Base-by-base conservation (phyloP, 2,113 vertebrate genomes). In the Heterocephalus glaber region DNA sequence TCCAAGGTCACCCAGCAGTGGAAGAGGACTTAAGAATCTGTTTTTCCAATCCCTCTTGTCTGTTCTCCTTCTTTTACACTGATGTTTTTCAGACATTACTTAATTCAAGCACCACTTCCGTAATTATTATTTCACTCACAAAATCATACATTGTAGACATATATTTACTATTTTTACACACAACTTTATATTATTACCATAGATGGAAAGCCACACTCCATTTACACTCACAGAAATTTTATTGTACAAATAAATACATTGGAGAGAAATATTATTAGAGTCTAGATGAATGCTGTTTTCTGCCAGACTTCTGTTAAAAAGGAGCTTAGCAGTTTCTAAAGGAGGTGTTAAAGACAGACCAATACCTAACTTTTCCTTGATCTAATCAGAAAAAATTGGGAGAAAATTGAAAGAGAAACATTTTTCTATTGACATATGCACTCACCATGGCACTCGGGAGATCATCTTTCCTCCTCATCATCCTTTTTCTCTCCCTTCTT, bases 401-500 rank as follows among this genome's bases (percentile, higher is more conserved):
- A 24, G 47, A 86, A 61, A 81, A 86, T 2, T 0, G 4, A 82
- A 38, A 47, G 24, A 68, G 20, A 20, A 33, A 4, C 24, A 26
- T 33, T 63, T 20, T 35, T 66, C 63, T 3, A n/a, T 10, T 16
- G 66, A 17, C 41, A 44, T 24, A 8, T 2, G 7, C 1, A 0
- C 1, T 19, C 14, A 1, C 74, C 19, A 5, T 1, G 41, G 72
- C 1, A 3, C 58, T 41, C 56, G 6, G 17, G 1, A 7, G 35
- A 14, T 38, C n/a, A 38, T 19, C 1, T 65, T 61, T 22, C 22
- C 22, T 13, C 0, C 28, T 65, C 63, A 2, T 30, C 5, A 26
- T 17, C 19, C n/a, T 20, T 38, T 8, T 38, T 20, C 28, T 47
- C 44, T 33, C 54, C 76, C 8, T 47, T 28, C 14, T 17, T 5